Conservation (phyloP, 2,113 vertebrate genomes). For the Recurvirostra avosetta region DNA sequence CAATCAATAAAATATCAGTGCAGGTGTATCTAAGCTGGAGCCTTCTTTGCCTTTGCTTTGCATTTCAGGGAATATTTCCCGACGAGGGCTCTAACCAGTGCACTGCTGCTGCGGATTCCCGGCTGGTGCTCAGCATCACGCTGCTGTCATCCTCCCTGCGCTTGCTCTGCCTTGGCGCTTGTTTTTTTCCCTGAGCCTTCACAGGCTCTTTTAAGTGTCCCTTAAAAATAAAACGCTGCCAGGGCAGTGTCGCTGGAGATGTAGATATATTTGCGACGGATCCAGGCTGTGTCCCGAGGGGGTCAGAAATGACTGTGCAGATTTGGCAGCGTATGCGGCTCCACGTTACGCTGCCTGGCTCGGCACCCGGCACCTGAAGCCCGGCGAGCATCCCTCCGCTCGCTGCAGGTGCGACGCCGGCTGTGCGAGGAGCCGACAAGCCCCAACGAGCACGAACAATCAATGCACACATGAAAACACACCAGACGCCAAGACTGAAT, state of each 20-base stretch:
- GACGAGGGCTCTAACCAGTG: not conserved
- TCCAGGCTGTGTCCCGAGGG: not conserved
- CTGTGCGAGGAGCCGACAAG: fast-evolving
- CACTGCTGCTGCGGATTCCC: not conserved
- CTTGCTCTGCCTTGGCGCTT: not conserved
- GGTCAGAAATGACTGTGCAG: not conserved
- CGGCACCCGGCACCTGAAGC: not conserved
- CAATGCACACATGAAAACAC: fast-evolving
- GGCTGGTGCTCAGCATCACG: not conserved
- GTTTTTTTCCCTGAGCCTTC: not conserved
- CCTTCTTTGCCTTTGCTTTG: not conserved
- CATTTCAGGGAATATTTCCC: not conserved
- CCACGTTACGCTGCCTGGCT: not conserved
- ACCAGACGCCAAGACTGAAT: not conserved
- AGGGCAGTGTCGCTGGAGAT: fast-evolving
- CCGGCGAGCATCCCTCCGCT: fast-evolving
- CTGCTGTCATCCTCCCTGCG: fast-evolving
- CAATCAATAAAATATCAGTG: constrained; percentile 54
- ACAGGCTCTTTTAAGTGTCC: fast-evolving
- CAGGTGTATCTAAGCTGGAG: not conserved
- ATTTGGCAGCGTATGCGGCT: fast-evolving
- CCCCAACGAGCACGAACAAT: fast-evolving
- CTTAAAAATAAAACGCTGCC: not conserved
- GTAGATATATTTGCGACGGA: fast-evolving
- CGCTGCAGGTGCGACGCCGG: fast-evolving